Conservation (phyloP, 2,888 invertebrate genomes). For the Eutolmus rufibarbis region DNA sequence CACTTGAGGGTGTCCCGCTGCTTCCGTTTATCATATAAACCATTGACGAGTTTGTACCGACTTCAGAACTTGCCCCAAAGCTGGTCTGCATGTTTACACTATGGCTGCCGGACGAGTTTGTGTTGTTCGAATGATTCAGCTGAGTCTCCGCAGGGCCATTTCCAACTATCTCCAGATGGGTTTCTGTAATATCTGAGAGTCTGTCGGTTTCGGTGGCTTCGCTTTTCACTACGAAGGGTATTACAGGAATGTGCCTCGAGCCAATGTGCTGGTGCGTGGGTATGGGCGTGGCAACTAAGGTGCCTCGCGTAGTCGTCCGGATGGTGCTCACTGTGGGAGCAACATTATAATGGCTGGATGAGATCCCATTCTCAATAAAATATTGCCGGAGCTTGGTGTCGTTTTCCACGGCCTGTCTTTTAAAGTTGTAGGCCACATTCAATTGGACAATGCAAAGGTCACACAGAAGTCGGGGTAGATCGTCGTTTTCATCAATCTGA, state of each 20-base stretch:
- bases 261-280: not conserved
- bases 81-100: not conserved
- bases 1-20: constrained; percentile 39
- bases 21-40: constrained; percentile 20
- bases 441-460: constrained; percentile 51
- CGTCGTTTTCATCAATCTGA: constrained; percentile 51
- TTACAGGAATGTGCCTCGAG: constrained; percentile 26
- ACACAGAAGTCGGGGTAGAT: constrained; percentile 49
- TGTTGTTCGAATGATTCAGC: constrained; percentile 20
- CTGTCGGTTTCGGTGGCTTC: constrained; percentile 45
- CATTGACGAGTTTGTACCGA: constrained; percentile 22
- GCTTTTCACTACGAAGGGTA: constrained; percentile 45
- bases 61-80: not conserved
- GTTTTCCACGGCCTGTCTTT: constrained; percentile 49
- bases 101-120: not conserved
- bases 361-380: constrained; percentile 50
- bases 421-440: constrained; percentile 51
- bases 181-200: constrained; percentile 45
- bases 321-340: not conserved
- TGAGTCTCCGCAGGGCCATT: not conserved
- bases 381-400: constrained; percentile 50
- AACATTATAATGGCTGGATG: not conserved
- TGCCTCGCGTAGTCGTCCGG: not conserved
- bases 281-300: constrained; percentile 1
- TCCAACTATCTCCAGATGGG: constrained; percentile 22